Base-by-base conservation (phyloP, 2,888 invertebrate species). In the Habrosyne pyritoides region DNA sequence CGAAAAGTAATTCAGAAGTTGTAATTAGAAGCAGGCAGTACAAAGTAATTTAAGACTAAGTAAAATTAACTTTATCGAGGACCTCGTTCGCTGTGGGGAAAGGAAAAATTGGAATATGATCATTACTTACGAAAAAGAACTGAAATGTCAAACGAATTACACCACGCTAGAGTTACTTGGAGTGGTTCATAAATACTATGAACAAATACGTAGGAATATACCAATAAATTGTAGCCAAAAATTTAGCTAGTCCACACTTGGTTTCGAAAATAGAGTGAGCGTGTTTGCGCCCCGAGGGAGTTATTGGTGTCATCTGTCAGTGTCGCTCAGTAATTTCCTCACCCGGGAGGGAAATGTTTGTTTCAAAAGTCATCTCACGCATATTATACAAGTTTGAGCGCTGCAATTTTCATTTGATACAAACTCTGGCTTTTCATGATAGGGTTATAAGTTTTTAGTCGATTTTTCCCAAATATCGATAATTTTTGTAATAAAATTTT, bases 251-350 rank as follows among this genome's bases (percentile, higher is more conserved):
- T 73, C 71, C 71, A 74, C 72, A 75, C 75, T 81, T 73, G 73
- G 65, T 70, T 77, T 76, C 72, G 73, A 75, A 74, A 78, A 82
- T 74, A 80, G 71, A 77, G 73, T 69, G 66, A 73, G 71, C 71
- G 77, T 77, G 78, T 81, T 78, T 78, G 78, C 74, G 79, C 78
- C 78, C 75, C 76, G 69, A 69, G 77, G 77, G 80, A 87, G 81
- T 87, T 87, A 88, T 88, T 86, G 86, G 83, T 79, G 78, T 83
- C 85, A 89, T 90, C 82, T 85, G 84, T 90, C 89, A 88, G 78
- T 81, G 89, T 84, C 87, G 79, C 83, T 83, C 78, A 79, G 85
- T 86, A 86, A 89, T 88, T 87, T 87, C 81, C 84, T 83, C 79
- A 79, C 79, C 77, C 71, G 74, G 69, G 72, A 75, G 81, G 78